Base-by-base conservation (phyloP, 1,140 invertebrate genomes). In the Patella vulgata region DNA sequence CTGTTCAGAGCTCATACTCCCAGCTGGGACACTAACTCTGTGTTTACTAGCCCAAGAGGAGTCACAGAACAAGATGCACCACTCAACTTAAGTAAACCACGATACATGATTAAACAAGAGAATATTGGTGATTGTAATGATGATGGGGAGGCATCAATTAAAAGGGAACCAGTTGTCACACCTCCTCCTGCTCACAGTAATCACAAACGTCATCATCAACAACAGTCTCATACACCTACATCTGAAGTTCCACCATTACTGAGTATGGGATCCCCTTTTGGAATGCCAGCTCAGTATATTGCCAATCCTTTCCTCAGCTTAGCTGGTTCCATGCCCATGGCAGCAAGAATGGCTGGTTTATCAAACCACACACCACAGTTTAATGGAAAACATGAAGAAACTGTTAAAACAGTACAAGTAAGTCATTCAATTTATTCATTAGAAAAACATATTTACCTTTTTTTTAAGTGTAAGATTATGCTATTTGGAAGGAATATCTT, bases 31-130 rank as follows among this genome's bases (percentile, higher is more conserved):
- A 36, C 5, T 14, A 8, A 12, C 43, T 21, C 74, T 46, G 46
- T 71, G 63, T 42, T 73, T 50, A 42, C 85, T 84, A 43, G 87
- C 86, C 50, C n/a, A 76, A 77, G 33, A 79, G 80, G 21, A 82
- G 6, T 77, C 80, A 44, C 70, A 80, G 48, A 81, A 85, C 67
- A 91, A 5, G 93, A 96, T 73, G 89, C 91, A 0, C 94, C 94
- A 0, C 85, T 96, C 0, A 96, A 96, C 83, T 88, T 96, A 6
- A 92, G 90, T 66, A 96, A 96, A 84, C 93, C 93, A 28, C 92
- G 94, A 76, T 87, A 64, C n/a, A 70, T 71, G 27, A 51, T 67
- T 21, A 75, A 75, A 59, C 25, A 28, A 14, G 74, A 79, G 56
- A 54, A 55, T 50, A 43, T 48, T 17, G 58, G 54, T 17, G 64